Conservation (phyloP, 2,797 vertebrate genomes). For the Pantherophis alleghaniensis region DNA sequence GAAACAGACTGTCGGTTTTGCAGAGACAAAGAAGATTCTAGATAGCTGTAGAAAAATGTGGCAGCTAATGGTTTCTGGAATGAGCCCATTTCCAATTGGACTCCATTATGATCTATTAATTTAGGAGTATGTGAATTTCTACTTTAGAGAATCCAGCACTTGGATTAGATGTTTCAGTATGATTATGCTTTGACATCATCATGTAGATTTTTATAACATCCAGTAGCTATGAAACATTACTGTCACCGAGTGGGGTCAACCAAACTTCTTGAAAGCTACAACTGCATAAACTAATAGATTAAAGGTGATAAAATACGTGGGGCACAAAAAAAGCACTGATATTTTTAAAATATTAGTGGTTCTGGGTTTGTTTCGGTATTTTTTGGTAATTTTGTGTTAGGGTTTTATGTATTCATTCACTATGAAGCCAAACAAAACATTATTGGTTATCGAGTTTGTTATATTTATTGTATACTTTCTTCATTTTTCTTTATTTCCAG, state of each 20-base stretch:
- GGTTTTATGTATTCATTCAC: background rate
- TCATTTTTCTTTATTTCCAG: background rate
- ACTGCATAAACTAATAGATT: background rate
- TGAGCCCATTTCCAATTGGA: background rate
- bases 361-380: background rate
- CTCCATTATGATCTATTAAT: background rate
- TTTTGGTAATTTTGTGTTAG: background rate
- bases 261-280: constrained; percentile 16
- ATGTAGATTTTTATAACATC: background rate
- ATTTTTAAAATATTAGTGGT: background rate
- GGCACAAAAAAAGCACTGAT: background rate
- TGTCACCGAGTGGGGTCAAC: constrained; percentile 53
- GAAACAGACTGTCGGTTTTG: background rate
- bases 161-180: background rate
- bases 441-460: background rate
- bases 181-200: background rate
- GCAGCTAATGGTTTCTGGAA: background rate
- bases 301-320: background rate
- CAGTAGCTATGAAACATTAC: constrained; percentile 5
- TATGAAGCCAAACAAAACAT: background rate
- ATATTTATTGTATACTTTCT: background rate
- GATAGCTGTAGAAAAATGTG: background rate
- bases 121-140: too few species aligned
- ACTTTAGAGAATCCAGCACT: background rate
- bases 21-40: background rate